phyloP scores from a whole-genome alignment of 92 coral and sea anemone genomes.

The Virgularia gustaviana region DNA sequence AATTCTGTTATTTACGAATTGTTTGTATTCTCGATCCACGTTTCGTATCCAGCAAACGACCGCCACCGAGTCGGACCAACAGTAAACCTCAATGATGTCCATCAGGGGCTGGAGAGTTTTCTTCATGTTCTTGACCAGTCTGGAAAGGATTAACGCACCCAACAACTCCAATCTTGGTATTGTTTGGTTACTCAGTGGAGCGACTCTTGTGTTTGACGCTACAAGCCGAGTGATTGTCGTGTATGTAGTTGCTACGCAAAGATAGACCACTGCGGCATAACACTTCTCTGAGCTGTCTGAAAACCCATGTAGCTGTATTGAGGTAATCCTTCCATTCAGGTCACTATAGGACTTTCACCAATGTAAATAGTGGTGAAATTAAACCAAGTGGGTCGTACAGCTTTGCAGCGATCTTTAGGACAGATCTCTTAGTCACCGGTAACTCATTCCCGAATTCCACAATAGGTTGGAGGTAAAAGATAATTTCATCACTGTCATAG shows the following conservation, averaged over 20 bases:
- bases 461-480: conserved; percentile 39
- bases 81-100: not conserved
- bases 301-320: conserved; percentile 52
- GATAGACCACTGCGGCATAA: conserved; percentile 49
- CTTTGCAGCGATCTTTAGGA: conserved; percentile 55
- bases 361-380: conserved; percentile 48
- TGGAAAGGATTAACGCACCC: conserved; percentile 37
- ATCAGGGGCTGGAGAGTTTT: conserved; percentile 33
- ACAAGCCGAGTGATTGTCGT: too few species aligned
- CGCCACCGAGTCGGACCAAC: conserved; percentile 25
- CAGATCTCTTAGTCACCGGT: conserved; percentile 38
- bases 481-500: conserved; percentile 42
- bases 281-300: conserved; percentile 50
- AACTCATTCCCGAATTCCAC: conserved; percentile 10
- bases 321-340: conserved; percentile 5
- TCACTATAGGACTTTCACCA: conserved; percentile 39
- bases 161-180: conserved; percentile 18
- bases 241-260: conserved; percentile 10
- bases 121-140: conserved; percentile 15
- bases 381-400: conserved; percentile 57
- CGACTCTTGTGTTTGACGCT: conserved; percentile 13
- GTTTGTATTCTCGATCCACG: conserved; percentile 8
- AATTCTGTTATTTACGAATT: conserved; percentile 18
- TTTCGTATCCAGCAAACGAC: conserved; percentile 17
- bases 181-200: conserved; percentile 7